These are phyloP conservation scores for Acrocera orbiculus DNA, from an alignment of 2,888 invertebrate species.

Conservation along the genomic window DNA sequence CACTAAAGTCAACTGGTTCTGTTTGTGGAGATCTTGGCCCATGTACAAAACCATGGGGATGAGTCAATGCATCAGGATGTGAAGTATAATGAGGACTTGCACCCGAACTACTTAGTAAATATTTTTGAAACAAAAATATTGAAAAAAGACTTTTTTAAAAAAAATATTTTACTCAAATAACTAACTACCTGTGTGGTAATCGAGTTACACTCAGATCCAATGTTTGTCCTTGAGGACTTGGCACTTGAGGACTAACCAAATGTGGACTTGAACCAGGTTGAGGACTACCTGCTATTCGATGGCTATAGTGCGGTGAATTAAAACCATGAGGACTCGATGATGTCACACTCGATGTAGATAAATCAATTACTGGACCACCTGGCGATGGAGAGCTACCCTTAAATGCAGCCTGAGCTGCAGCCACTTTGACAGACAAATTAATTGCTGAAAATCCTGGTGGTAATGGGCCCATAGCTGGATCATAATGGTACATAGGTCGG, in stretches of 20 bases:
- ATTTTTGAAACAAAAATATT: too few species aligned
- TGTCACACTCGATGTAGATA: slow-evolving; percentile 70
- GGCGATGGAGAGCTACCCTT: slow-evolving; percentile 42
- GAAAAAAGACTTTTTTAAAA: slow-evolving; percentile 11
- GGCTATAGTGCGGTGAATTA: slow-evolving; percentile 31
- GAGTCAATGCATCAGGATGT: slow-evolving; percentile 29
- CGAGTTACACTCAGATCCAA: slow-evolving; percentile 76
- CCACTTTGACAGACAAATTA: slow-evolving; percentile 69
- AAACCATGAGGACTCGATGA: slow-evolving; percentile 65
- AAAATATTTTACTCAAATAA: too few species aligned
- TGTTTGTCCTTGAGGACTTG: slow-evolving; percentile 80
- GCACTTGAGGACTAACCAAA: slow-evolving; percentile 75
- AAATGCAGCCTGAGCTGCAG: slow-evolving; percentile 29
- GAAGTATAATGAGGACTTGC: slow-evolving; percentile 42
- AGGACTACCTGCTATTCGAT: slow-evolving; percentile 46
- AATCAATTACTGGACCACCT: slow-evolving; percentile 66
- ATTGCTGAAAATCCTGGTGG: slow-evolving; percentile 65
- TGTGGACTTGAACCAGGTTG: slow-evolving; percentile 74
- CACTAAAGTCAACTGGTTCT: slow-evolving; percentile 54
- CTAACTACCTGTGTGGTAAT: slow-evolving; percentile 59
- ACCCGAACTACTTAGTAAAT: too few species aligned
- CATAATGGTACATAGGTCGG: slow-evolving; percentile 71
- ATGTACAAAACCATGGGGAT: slow-evolving; percentile 38
- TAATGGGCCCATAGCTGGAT: slow-evolving; percentile 49
- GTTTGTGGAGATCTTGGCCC: slow-evolving; percentile 45